A percentile compares a stretch with the other conserved stretches of the same genome.
These are phyloP conservation scores for Trochalopteron elliotii DNA, from an alignment of 2,113 vertebrate genomes.

Conservation along the genomic window DNA sequence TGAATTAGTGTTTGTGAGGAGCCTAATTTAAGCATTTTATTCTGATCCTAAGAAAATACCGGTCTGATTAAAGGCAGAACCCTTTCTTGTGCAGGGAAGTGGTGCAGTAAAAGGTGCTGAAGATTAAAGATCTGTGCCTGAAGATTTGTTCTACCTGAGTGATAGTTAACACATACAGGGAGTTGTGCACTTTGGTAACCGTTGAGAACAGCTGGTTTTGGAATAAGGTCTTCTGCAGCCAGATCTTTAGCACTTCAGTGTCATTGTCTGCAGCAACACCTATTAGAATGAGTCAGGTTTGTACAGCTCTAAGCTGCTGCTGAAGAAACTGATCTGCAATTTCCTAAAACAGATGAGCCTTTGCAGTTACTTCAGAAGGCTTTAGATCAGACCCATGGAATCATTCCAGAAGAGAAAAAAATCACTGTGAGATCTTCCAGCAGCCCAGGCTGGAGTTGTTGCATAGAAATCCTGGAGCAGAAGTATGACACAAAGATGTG, in stretches of 20 bases:
- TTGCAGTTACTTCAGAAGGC: neutral
- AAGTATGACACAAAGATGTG: neutral
- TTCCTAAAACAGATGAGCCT: neutral
- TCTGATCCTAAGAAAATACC: neutral
- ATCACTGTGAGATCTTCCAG: neutral
- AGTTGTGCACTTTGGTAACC: neutral
- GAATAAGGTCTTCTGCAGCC: neutral
- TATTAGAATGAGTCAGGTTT: neutral
- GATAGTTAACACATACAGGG: neutral
- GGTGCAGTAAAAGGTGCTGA: neutral
- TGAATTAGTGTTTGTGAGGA: neutral
- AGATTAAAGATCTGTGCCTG: neutral
- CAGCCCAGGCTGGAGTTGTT: neutral
- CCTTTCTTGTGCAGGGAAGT: neutral
- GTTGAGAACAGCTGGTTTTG: neutral
- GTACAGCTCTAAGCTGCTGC: neutral
- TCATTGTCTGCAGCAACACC: neutral
- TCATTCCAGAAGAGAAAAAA: neutral
- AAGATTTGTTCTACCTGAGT: neutral
- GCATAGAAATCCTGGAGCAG: neutral
- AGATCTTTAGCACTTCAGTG: neutral
- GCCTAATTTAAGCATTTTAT: neutral
- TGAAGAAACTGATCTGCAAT: neutral
- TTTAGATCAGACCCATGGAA: neutral
- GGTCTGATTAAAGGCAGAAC: neutral